Conservation (phyloP, 2,888 invertebrate genomes). For the Salticus scenicus region DNA sequence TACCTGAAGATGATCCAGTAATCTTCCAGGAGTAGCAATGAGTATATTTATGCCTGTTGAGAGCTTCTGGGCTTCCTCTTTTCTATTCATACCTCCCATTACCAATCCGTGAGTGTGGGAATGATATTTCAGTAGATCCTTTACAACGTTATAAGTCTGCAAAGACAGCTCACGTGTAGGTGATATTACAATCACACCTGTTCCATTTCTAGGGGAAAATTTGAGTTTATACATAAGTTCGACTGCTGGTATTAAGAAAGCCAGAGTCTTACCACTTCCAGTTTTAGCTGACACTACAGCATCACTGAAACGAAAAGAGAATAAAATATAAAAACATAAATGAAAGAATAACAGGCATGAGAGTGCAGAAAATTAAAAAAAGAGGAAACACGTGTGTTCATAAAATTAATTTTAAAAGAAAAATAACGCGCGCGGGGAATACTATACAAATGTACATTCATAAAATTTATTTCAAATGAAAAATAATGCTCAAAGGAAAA, state of each 20-base stretch:
- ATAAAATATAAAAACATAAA: too few relatives aligned
- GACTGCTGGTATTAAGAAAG: slow-evolving; percentile 94
- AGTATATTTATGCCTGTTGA: slow-evolving; percentile 92
- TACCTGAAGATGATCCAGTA: slow-evolving; percentile 89
- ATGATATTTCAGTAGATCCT: slow-evolving; percentile 93
- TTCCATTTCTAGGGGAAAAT: slow-evolving; percentile 94
- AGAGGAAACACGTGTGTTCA: too few relatives aligned
- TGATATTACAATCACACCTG: slow-evolving; percentile 94
- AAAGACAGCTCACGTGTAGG: slow-evolving; percentile 97
- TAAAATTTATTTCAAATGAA: too few relatives aligned
- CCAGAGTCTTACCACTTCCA: slow-evolving; percentile 97
- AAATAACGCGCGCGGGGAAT: too few relatives aligned
- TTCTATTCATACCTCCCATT: slow-evolving; percentile 95
- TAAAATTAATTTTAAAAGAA: too few relatives aligned
- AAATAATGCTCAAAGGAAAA: too few relatives aligned
- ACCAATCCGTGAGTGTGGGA: slow-evolving; percentile 92
- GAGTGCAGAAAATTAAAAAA: too few relatives aligned
- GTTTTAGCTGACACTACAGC: slow-evolving; percentile 95
- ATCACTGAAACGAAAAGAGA: too few relatives aligned
- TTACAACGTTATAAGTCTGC: slow-evolving; percentile 97
- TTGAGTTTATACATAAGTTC: slow-evolving; percentile 92
- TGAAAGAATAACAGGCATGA: too few relatives aligned
- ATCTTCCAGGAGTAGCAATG: slow-evolving; percentile 95
- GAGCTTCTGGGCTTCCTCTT: slow-evolving; percentile 92
- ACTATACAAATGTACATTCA: too few relatives aligned